Conservation (phyloP, 2,888 invertebrate species). For the Melinaea menophilus region DNA sequence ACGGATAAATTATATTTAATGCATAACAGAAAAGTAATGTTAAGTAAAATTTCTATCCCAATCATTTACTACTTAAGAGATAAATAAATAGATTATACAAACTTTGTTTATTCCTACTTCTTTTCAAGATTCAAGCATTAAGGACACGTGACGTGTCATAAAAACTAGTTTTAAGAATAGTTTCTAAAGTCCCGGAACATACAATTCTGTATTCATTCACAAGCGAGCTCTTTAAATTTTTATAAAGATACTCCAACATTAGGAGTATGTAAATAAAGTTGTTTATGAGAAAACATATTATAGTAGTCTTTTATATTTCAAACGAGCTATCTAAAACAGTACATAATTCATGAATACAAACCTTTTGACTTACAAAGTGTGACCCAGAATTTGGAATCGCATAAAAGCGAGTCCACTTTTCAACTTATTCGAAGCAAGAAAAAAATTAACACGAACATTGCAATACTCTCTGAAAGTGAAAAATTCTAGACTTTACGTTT, state of each 20-base stretch:
- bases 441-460: conserved; percentile 4
- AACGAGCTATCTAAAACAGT: neutral
- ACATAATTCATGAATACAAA: conserved; percentile 1
- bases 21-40: no score
- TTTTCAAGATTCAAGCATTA: neutral
- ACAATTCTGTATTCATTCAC: neutral
- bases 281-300: neutral
- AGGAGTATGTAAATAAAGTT: neutral
- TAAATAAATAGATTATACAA: neutral
- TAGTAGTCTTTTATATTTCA: neutral
- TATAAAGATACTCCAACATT: neutral
- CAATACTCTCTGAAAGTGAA: conserved; percentile 35
- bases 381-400: conserved; percentile 4
- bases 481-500: conserved; percentile 57
- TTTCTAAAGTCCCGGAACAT: neutral
- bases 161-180: conserved; percentile 3
- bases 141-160: neutral
- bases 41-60: no score
- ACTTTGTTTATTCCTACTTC: neutral
- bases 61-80: neutral
- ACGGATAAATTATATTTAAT: no score
- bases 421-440: conserved; percentile 1
- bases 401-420: conserved; percentile 4
- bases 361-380: conserved; percentile 3
- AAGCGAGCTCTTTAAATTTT: neutral